These are phyloP conservation scores for Brevimyrus niger DNA, from an alignment of 2,113 vertebrate species.

Conservation along the genomic window DNA sequence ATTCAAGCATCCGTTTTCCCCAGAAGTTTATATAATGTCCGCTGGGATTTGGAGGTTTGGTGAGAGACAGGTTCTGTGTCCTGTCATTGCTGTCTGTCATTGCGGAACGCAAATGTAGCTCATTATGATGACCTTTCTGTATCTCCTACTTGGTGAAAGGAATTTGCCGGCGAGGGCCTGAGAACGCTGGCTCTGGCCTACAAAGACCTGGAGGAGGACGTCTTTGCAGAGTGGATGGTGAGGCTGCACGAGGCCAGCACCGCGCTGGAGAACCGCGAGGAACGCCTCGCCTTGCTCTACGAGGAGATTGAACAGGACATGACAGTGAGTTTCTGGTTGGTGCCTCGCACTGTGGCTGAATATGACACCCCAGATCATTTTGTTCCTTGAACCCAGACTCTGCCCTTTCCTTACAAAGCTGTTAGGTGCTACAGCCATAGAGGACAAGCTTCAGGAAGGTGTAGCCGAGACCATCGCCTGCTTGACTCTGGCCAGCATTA, in stretches of 20 bases:
- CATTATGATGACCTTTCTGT: neutral
- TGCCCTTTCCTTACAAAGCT: constrained; percentile 50
- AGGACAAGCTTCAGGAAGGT: constrained; percentile 80
- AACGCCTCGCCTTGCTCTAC: constrained; percentile 49
- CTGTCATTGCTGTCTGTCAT: neutral
- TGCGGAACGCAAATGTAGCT: neutral
- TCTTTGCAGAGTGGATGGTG: constrained; percentile 60
- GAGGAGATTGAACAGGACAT: constrained; percentile 65
- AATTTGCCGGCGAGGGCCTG: constrained; percentile 67
- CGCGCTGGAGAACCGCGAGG: constrained; percentile 47
- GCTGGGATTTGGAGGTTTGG: neutral
- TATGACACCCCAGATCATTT: neutral
- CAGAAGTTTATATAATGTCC: neutral
- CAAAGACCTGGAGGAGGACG: constrained; percentile 60
- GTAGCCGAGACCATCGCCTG: constrained; percentile 68
- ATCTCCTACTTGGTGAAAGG: constrained; percentile 42
- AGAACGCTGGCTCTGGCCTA: constrained; percentile 64
- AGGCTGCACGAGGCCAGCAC: constrained; percentile 53
- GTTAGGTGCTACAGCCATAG: constrained; percentile 74
- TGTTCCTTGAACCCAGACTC: neutral
- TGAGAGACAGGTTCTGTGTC: neutral
- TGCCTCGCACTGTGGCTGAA: neutral
- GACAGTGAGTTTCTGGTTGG: constrained; percentile 47
- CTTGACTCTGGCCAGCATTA: constrained; percentile 70
- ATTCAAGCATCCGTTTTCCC: neutral